Evolutionary conservation across 2,113 vertebrate genomes (phyloP), one percentile per base, ranked within the genome.

Genomic region (Carassius gibelio): DNA sequence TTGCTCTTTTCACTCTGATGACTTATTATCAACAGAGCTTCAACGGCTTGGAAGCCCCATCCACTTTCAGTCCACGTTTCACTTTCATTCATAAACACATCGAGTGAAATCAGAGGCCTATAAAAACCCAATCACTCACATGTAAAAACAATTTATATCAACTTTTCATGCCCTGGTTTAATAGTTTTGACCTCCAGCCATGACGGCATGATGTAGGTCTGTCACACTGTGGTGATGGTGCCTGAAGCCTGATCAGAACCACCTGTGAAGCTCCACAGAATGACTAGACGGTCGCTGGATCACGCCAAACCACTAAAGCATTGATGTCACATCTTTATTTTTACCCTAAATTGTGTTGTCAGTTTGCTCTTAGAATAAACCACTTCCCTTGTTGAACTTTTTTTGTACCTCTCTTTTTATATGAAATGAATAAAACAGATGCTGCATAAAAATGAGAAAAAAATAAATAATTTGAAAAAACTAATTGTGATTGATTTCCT

Each of bases 381-480:
- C 87, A 64, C 85, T 89, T 86, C 90, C 84, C 85, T 42, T 86
- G 52, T 88, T 88, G 69, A 68, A 87, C 14, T 48, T 48, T 82
- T 77, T 81, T 79, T 89, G 57, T 85, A 69, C 62, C 57, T 88
- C 71, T 89, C 90, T 90, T 89, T 88, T 89, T 90, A 92, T 89
- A 93, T 92, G 89, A 90, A 94, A 90, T 90, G 88, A 90, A 94
- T 94, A 88, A 91, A 92, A 93, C 93, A 94, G 92, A 94, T 95
- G 95, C 92, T 91, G 88, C 90, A 90, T 92, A 86, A 86, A 87
- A 90, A 89, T 92, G 85, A 90, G 88, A 89, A 91, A 84, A 82
- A 85, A 85, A 81, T 93, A 94, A 93, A 93, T 87, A 38, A 87
- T 93, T 86, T 88, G 84, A 82, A 86, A 68, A 87, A 91, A 8